Evolutionary conservation across 92 coral and sea anemone genomes (phyloP).

Genomic region (Paragorgia papillata): DNA sequence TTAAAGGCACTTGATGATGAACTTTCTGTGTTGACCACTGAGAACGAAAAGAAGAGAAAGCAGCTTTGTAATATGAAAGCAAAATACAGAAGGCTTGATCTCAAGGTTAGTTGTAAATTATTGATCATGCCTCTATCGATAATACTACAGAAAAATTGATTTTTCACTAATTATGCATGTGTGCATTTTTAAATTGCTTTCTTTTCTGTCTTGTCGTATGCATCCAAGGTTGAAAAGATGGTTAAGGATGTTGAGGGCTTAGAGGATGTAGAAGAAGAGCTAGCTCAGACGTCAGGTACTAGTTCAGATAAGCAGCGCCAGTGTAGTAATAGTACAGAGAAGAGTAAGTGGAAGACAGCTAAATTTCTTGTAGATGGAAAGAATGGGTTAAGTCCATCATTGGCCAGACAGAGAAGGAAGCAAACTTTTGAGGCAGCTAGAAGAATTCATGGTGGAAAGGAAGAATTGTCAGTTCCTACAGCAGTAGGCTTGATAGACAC

Average conservation of each 20-base stretch:
- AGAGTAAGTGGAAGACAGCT: slow-evolving; percentile 1
- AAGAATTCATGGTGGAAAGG: slow-evolving; percentile 25
- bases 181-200: too few species aligned
- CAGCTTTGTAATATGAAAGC: slow-evolving; percentile 7
- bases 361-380: not conserved
- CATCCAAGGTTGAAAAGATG: not conserved
- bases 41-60: slow-evolving; percentile 4
- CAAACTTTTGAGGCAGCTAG: slow-evolving; percentile 17
- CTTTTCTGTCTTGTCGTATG: not conserved
- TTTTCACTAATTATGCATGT: too few species aligned
- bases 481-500: slow-evolving; percentile 22
- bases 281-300: not conserved
- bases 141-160: too few species aligned
- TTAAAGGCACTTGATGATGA: not conserved
- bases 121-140: too few species aligned
- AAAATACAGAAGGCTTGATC: not conserved
- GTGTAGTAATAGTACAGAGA: too few species aligned
- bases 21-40: not conserved
- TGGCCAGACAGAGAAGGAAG: slow-evolving; percentile 17
- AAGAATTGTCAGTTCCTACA: slow-evolving; percentile 5
- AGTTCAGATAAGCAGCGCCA: not conserved
- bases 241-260: not conserved
- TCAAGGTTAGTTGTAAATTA: not conserved
- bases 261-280: slow-evolving; percentile 3
- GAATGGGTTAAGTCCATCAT: slow-evolving; percentile 19